Conservation (phyloP, 2,888 invertebrate species). For the Salticus scenicus region DNA sequence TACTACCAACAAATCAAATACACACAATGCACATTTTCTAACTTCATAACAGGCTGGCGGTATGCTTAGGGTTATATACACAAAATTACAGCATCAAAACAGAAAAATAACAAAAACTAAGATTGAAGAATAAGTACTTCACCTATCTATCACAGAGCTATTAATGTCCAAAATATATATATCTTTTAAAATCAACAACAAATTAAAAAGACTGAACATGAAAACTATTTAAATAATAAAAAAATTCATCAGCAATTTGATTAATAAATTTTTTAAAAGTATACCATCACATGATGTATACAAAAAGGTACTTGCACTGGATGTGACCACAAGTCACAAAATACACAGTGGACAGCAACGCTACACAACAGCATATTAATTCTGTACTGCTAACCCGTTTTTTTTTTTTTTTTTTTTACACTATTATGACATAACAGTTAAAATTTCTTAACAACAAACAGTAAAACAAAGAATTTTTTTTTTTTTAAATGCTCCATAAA, state of each 20-base stretch:
- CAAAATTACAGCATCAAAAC: neutral
- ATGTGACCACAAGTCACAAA: slow-evolving; percentile 56
- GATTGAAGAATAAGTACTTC: slow-evolving; percentile 69
- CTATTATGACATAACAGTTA: slow-evolving; percentile 68
- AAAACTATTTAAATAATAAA: slow-evolving; percentile 67
- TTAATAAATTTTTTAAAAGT: slow-evolving; percentile 63
- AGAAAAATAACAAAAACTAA: slow-evolving; percentile 37
- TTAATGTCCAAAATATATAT: slow-evolving; percentile 70
- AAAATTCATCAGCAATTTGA: slow-evolving; percentile 63
- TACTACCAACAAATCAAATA: no score
- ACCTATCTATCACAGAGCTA: slow-evolving; percentile 70
- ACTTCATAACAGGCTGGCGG: no score
- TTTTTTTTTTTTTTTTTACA: slow-evolving; percentile 32
- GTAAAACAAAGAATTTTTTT: slow-evolving; percentile 67
- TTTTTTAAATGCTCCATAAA: slow-evolving; percentile 64
- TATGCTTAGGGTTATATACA: neutral
- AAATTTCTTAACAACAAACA: slow-evolving; percentile 70
- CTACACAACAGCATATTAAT: slow-evolving; percentile 66
- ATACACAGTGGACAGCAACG: slow-evolving; percentile 67
- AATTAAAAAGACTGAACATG: slow-evolving; percentile 68
- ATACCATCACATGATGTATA: slow-evolving; percentile 53
- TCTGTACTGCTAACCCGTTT: slow-evolving; percentile 68
- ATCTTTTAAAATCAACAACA: slow-evolving; percentile 71
- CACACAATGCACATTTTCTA: no score
- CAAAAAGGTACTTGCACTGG: slow-evolving; percentile 69